Base-by-base conservation (phyloP, 2,888 invertebrate genomes). In the Caenorhabditis sulstoni region DNA sequence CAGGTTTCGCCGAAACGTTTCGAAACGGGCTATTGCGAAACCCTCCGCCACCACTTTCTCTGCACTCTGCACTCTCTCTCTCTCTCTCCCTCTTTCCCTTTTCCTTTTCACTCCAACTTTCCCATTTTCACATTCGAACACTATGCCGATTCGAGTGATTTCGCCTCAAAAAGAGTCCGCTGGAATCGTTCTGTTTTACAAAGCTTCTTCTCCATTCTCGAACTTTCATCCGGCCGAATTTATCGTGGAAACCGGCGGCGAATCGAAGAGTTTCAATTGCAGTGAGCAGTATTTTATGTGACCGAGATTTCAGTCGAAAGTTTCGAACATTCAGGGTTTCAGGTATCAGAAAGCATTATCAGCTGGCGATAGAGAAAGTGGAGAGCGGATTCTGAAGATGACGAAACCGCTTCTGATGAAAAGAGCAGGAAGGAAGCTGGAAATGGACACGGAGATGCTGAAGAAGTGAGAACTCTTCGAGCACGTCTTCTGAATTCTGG, bases 271-370 rank as follows among this genome's bases (percentile, higher is more conserved):
- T 52, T 70, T 61, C 47, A 55, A 47, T 53, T 70, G 70, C 18
- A 61, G 37, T 37, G 70, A 70, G n/a, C 70, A 70, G 39, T 70
- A 52, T 53, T 70, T 61, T 14, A 70, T 70, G 70, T 70, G 37
- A 70, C n/a, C n/a, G n/a, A n/a, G n/a, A n/a, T 35, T 45, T 47
- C 29, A n/a, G 35, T 35, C 18, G 39, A 50, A 16, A 2, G 14
- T 11, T 23, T 29, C 23, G 7, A 41, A 20, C 20, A 29, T 47
- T 7, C 22, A 8, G n/a, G 2, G 8, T 4, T 9, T 22, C 61
- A 70, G 70, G 61, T 61, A 70, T 20, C 70, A 53, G 11, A 70
- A 70, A 55, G 70, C 70, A 12, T 1, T 61, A 1, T 20, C 29
- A 9, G 53, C 47, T 16, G 45, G 22, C 3, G 53, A 70, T 12